phyloP scores from a whole-genome alignment of 2,888 invertebrate genomes.

The Lottia gigantea region DNA sequence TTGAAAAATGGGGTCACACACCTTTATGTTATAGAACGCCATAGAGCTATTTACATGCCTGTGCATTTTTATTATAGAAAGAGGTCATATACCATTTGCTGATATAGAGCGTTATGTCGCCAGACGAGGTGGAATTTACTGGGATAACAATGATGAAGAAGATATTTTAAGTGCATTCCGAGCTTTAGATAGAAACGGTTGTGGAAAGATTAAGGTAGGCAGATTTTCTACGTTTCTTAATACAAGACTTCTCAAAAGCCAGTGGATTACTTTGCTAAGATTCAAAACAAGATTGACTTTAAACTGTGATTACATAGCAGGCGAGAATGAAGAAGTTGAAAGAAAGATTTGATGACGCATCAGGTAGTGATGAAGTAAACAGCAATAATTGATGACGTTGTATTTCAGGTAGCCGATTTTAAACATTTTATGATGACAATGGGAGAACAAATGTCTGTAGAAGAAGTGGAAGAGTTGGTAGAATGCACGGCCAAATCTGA shows the following conservation, averaged over 20 bases:
- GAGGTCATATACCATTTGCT: constrained; percentile 51
- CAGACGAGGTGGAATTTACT: constrained; percentile 46
- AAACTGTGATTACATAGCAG: no score
- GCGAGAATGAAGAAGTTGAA: no score
- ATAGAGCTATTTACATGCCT: no score
- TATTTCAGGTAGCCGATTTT: constrained; percentile 40
- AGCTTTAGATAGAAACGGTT: constrained; percentile 49
- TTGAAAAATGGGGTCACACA: no score
- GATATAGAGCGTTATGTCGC: constrained; percentile 55
- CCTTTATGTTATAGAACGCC: no score
- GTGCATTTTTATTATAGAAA: constrained; percentile 36
- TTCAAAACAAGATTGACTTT: no score
- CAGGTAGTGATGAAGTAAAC: no score
- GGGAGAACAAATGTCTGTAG: constrained; percentile 57
- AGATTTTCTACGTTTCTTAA: no score
- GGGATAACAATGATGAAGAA: constrained; percentile 49
- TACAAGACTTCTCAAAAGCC: no score
- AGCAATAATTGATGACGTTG: no score
- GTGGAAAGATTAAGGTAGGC: constrained; percentile 49
- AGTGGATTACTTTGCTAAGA: no score
- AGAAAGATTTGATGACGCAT: no score
- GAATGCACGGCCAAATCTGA: constrained; percentile 46
- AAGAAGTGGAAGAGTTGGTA: constrained; percentile 57
- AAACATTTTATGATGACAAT: constrained; percentile 58
- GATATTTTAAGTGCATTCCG: constrained; percentile 58